Evolutionary conservation across 1,140 invertebrate species (phyloP).

Genomic region (Papilio aristodemus): DNA sequence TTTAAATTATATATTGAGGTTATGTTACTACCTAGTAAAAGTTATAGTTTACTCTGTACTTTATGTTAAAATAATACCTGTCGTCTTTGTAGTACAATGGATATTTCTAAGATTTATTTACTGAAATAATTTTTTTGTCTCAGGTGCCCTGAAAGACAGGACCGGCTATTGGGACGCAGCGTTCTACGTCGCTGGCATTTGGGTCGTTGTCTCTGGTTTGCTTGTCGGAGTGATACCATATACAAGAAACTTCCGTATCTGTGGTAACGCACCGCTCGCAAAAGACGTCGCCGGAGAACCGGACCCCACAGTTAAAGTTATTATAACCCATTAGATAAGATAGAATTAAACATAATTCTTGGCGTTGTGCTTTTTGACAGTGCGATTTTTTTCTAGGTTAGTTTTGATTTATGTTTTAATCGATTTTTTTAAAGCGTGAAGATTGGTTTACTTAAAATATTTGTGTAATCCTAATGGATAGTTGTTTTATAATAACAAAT

Average conservation of each 20-base stretch:
- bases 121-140: slow-evolving; percentile 47
- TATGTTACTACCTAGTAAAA: too few relatives aligned
- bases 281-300: slow-evolving; percentile 78
- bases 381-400: slow-evolving; percentile 10
- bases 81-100: too few relatives aligned
- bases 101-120: neutral
- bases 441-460: slow-evolving; percentile 19
- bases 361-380: slow-evolving; percentile 15
- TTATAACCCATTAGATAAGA: slow-evolving; percentile 63
- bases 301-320: slow-evolving; percentile 68
- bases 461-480: slow-evolving; percentile 1
- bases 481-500: neutral
- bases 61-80: too few relatives aligned
- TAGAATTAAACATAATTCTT: slow-evolving; percentile 13
- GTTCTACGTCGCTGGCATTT: slow-evolving; percentile 88
- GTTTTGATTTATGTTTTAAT: slow-evolving; percentile 8
- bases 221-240: slow-evolving; percentile 85
- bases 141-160: slow-evolving; percentile 86
- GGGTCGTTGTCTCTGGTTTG: slow-evolving; percentile 88
- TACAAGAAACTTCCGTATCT: slow-evolving; percentile 84
- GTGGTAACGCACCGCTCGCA: slow-evolving; percentile 83
- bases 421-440: slow-evolving; percentile 14
- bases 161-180: slow-evolving; percentile 87
- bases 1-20: too few relatives aligned
- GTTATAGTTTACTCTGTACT: too few relatives aligned